Conservation (phyloP, 2,888 invertebrate species). For the Chaetoderma sp. region DNA sequence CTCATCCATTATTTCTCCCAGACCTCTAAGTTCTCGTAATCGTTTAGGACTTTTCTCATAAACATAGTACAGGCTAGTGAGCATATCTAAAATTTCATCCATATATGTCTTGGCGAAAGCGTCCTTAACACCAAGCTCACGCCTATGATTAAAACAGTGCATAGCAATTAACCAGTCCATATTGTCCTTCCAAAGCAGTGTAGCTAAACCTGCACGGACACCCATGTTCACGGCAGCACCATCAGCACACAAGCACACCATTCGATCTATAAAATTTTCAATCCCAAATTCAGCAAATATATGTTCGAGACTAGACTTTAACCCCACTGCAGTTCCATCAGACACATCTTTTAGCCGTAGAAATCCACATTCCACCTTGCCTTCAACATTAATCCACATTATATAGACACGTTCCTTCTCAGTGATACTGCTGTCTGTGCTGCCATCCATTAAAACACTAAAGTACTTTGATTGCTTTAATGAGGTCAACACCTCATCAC, state of each 20-base stretch:
- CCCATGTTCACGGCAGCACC: conserved; percentile 1
- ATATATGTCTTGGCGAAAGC: not conserved
- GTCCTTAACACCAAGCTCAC: no score
- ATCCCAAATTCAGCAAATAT: not conserved
- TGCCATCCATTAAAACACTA: not conserved
- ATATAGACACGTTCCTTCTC: not conserved
- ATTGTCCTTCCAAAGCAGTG: no score
- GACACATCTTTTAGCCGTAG: no score
- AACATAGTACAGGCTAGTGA: not conserved
- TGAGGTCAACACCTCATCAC: not conserved
- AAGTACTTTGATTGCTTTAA: not conserved
- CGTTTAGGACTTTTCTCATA: not conserved
- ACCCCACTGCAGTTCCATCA: not conserved
- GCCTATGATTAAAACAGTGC: not conserved
- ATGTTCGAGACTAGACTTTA: not conserved
- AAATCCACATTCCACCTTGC: no score
- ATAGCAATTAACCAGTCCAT: not conserved
- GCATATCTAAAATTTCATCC: not conserved
- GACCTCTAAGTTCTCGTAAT: not conserved
- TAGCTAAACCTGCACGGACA: no score
- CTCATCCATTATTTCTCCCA: not conserved
- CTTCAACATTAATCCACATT: not conserved
- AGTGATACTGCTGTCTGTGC: not conserved
- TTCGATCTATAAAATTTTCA: not conserved
- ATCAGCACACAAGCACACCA: not conserved